Evolutionary conservation across 2,113 vertebrate species (phyloP).

Genomic region (Callionymus lyra): DNA sequence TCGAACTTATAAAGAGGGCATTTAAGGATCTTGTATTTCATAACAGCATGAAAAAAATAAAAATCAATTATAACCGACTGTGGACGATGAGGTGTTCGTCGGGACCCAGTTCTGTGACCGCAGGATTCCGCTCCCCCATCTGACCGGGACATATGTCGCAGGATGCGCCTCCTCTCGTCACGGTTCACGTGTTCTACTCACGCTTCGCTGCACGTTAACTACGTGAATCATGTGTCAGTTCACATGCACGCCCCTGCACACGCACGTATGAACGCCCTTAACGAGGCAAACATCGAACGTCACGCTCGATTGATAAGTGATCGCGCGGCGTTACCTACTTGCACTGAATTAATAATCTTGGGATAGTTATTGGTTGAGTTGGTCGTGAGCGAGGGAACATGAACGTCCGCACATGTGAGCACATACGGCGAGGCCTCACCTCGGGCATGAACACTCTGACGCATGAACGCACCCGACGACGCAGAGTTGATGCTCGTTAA

Average conservation of each 20-base stretch:
- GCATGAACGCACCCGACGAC: too few species aligned
- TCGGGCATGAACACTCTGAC: constrained; percentile 12
- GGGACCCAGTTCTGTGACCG: background rate
- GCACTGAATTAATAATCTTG: background rate
- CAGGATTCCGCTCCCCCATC: constrained; percentile 2
- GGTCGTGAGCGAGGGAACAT: constrained; percentile 51
- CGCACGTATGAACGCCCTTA: constrained; percentile 51
- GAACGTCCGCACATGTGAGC: constrained; percentile 23
- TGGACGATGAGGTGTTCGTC: constrained; percentile 10
- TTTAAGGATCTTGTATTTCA: too few species aligned
- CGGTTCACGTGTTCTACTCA: constrained; percentile 52
- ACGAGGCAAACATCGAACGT: constrained; percentile 18
- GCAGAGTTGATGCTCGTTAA: too few species aligned
- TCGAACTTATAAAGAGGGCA: too few species aligned
- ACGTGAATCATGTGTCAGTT: constrained; percentile 57
- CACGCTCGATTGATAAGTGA: background rate
- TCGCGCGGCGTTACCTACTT: constrained; percentile 1
- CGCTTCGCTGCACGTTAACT: constrained; percentile 42
- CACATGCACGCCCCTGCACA: constrained; percentile 36
- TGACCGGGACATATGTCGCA: constrained; percentile 42
- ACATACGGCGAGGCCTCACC: constrained; percentile 30
- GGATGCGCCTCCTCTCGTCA: constrained; percentile 34
- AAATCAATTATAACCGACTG: too few species aligned
- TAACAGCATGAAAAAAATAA: too few species aligned
- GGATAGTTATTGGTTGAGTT: constrained; percentile 1